Evolutionary conservation across 2,888 invertebrate genomes (phyloP).

Genomic region (Latrodectus elegans): DNA sequence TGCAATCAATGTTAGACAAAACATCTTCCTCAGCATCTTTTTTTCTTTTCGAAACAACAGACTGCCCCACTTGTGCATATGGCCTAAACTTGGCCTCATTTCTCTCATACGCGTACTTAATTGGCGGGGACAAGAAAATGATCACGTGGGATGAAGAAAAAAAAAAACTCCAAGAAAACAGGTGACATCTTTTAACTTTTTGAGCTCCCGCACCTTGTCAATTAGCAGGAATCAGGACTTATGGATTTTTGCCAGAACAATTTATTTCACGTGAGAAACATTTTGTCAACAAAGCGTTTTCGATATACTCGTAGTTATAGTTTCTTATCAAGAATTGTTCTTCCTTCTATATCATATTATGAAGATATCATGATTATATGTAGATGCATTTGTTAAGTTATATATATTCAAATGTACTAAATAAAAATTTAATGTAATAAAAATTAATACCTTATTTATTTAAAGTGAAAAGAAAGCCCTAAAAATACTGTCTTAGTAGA

Average conservation of each 20-base stretch:
- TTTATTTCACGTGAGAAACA: background rate
- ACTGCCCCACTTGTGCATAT: background rate
- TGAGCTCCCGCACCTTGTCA: conserved; percentile 30
- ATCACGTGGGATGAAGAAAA: background rate
- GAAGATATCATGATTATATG: too few relatives aligned
- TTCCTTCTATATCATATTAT: too few relatives aligned
- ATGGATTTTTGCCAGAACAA: conserved; percentile 39
- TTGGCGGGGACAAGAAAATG: background rate
- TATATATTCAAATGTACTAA: too few relatives aligned
- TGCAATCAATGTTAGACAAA: conserved; percentile 13
- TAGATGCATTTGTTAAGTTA: too few relatives aligned
- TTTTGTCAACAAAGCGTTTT: background rate
- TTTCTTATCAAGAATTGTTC: too few relatives aligned
- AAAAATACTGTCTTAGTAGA: too few relatives aligned
- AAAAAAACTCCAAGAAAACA: conserved; percentile 35
- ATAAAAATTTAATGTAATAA: too few relatives aligned
- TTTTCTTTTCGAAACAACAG: background rate
- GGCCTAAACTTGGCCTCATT: conserved; percentile 27
- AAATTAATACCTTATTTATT: too few relatives aligned
- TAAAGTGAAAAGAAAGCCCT: too few relatives aligned
- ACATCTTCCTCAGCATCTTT: conserved; percentile 21
- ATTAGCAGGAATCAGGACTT: conserved; percentile 25
- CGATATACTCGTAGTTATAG: too few relatives aligned
- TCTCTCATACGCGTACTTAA: background rate
- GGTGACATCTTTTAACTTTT: conserved; percentile 46